Percentiles rank a stretch among this genome's conserved stretches.
These are phyloP conservation scores for Onychomys torridus DNA, from an alignment of 2,797 vertebrate genomes.

Conservation along the genomic window DNA sequence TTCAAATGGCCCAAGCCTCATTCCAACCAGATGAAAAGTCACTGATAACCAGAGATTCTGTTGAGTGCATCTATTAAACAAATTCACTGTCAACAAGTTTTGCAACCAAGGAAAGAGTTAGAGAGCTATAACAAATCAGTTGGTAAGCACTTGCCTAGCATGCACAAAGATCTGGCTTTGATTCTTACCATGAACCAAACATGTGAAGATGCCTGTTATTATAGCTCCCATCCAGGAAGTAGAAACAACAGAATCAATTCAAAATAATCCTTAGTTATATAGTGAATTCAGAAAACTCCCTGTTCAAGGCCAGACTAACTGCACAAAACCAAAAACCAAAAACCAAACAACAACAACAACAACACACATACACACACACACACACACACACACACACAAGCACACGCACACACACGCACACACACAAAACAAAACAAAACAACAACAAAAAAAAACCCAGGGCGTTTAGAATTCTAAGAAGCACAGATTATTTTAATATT, in stretches of 20 bases:
- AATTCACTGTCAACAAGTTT: not conserved
- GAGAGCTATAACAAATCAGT: not conserved
- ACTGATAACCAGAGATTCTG: not conserved
- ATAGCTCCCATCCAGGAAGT: not conserved
- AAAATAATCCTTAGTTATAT: not conserved
- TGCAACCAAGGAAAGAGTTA: not conserved
- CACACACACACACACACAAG: too few species aligned
- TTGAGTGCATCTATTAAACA: slow-evolving; percentile 19
- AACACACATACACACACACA: too few species aligned
- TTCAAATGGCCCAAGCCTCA: not conserved
- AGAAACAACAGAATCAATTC: not conserved
- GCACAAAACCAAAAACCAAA: not conserved
- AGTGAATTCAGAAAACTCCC: not conserved
- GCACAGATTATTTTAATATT: slow-evolving; percentile 60
- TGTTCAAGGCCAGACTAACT: not conserved
- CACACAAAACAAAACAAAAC: too few species aligned
- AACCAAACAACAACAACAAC: not conserved
- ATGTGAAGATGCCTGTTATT: not conserved
- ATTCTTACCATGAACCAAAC: not conserved
- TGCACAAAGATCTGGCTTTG: not conserved
- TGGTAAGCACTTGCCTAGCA: not conserved
- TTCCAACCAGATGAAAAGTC: not conserved
- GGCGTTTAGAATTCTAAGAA: slow-evolving; percentile 25
- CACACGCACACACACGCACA: too few species aligned
- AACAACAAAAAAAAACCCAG: not conserved